Conservation (phyloP, 2,888 invertebrate species). For the Sesia bembeciformis region DNA sequence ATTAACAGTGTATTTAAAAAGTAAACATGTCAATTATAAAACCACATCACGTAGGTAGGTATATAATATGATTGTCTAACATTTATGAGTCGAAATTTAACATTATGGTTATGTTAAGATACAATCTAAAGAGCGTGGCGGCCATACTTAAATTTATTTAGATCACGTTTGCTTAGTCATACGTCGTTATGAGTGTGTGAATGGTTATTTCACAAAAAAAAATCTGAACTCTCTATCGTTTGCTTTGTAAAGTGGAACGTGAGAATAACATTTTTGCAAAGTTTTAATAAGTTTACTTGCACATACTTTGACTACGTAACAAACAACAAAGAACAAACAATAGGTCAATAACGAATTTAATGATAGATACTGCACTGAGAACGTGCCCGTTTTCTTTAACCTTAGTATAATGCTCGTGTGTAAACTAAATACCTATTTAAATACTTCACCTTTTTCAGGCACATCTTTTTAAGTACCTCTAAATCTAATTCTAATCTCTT, state of each 20-base stretch:
- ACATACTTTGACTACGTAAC: too few relatives aligned
- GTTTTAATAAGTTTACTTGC: not conserved
- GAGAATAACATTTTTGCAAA: constrained; percentile 27
- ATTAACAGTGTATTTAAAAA: constrained; percentile 21
- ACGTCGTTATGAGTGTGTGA: constrained; percentile 46
- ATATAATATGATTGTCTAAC: constrained; percentile 58
- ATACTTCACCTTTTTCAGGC: too few relatives aligned
- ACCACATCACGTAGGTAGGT: constrained; percentile 62
- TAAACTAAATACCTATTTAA: too few relatives aligned
- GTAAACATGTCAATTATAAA: constrained; percentile 34
- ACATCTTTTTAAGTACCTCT: too few relatives aligned
- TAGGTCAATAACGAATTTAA: too few relatives aligned
- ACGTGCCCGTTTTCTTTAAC: too few relatives aligned
- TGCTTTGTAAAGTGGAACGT: constrained; percentile 43
- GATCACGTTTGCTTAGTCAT: constrained; percentile 62
- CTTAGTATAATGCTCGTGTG: too few relatives aligned
- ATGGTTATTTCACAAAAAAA: constrained; percentile 31
- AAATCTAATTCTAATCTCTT: too few relatives aligned
- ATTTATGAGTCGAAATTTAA: constrained; percentile 40
- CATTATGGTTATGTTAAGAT: constrained; percentile 55
- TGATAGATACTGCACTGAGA: too few relatives aligned
- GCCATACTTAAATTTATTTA: constrained; percentile 51
- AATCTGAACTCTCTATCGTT: constrained; percentile 35
- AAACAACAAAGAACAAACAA: too few relatives aligned
- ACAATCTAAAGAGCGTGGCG: constrained; percentile 45